Evolutionary conservation across 2,113 vertebrate species (phyloP).

Genomic region (Rhineura floridana): DNA sequence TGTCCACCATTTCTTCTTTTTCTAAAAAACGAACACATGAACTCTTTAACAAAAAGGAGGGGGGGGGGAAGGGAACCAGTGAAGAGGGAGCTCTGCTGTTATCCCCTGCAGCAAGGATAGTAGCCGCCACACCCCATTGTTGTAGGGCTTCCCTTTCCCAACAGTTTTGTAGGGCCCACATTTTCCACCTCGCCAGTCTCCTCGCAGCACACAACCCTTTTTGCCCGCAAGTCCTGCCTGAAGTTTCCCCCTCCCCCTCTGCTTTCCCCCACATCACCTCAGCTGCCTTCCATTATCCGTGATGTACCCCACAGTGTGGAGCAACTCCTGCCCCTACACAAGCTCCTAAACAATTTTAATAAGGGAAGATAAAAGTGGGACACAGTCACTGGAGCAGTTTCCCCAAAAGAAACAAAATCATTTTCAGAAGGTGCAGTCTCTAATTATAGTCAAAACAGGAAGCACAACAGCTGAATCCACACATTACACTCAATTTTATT

Average conservation of each 20-base stretch:
- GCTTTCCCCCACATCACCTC: neutral
- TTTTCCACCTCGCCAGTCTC: neutral
- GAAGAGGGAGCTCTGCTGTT: too few relatives aligned
- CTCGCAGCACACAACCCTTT: neutral
- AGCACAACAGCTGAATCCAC: too few relatives aligned
- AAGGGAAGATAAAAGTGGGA: neutral
- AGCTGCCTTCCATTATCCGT: neutral
- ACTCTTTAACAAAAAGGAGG: too few relatives aligned
- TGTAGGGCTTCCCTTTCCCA: neutral
- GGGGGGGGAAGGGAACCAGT: too few relatives aligned
- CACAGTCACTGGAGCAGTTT: neutral
- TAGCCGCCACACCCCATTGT: too few relatives aligned
- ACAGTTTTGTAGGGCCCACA: neutral
- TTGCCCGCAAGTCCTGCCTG: neutral
- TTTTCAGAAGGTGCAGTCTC: neutral
- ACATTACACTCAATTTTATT: slow-evolving; percentile 62
- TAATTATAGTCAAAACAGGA: neutral
- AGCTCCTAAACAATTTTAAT: neutral
- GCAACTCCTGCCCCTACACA: too few relatives aligned
- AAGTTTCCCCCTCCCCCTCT: too few relatives aligned
- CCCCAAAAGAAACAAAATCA: neutral
- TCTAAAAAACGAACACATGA: too few relatives aligned
- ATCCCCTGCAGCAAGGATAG: too few relatives aligned
- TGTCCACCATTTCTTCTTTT: too few relatives aligned
- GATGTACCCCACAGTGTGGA: too few relatives aligned